Conservation (phyloP, 2,888 invertebrate genomes). For the Eurytoma californica region DNA sequence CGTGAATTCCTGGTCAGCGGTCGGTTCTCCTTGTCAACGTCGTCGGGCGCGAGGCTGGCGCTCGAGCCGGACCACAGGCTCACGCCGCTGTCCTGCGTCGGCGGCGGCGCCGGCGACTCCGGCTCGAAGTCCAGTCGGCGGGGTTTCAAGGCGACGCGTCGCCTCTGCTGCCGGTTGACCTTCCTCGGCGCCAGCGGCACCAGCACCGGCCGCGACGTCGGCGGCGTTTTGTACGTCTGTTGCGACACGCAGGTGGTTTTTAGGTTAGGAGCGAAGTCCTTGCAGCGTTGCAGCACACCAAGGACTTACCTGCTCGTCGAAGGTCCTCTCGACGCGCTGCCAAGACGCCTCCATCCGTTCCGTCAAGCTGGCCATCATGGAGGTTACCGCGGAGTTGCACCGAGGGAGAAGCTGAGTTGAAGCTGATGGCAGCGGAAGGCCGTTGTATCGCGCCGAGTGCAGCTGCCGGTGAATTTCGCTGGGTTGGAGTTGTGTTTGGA, state of each 20-base stretch:
- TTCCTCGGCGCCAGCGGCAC: background rate
- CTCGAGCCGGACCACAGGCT: conserved; percentile 36
- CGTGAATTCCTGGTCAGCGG: conserved; percentile 1
- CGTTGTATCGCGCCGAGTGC: too few relatives aligned
- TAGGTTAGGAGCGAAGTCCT: background rate
- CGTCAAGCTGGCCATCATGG: conserved; percentile 15
- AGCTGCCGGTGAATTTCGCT: too few relatives aligned
- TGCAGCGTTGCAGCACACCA: too few relatives aligned
- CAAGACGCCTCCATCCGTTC: conserved; percentile 11
- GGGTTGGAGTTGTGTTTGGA: too few relatives aligned
- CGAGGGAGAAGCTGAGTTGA: too few relatives aligned
- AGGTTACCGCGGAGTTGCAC: too few relatives aligned
- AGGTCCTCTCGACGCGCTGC: conserved; percentile 23
- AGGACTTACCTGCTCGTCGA: conserved; percentile 29
- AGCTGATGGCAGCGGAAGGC: too few relatives aligned
- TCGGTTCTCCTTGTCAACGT: conserved; percentile 51
- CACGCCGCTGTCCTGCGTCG: conserved; percentile 33
- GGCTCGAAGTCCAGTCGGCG: conserved; percentile 40
- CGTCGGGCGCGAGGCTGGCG: conserved; percentile 11
- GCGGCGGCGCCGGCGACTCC: conserved; percentile 1
- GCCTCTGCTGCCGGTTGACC: background rate
- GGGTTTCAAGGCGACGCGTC: conserved; percentile 21
- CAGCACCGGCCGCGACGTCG: background rate
- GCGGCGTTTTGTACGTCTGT: conserved; percentile 25
- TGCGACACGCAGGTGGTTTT: background rate